Conservation (phyloP, 2,797 vertebrate genomes). For the Mallotus villosus region DNA sequence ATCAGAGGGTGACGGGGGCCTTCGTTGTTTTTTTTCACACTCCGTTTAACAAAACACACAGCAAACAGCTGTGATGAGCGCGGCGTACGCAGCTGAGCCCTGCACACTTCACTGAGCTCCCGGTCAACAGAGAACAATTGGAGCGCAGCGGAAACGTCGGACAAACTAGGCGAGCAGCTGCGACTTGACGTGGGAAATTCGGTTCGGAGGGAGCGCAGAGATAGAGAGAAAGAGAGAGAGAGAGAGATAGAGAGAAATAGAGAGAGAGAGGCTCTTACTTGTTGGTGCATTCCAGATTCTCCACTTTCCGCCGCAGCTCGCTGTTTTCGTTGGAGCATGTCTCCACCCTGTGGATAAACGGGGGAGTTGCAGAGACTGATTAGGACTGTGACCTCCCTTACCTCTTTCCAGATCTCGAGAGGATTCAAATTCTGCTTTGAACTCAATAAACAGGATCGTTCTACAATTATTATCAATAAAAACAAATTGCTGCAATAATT, state of each 20-base stretch:
- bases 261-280: slow-evolving; percentile 83
- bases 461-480: no score
- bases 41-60: neutral
- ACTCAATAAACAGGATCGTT: neutral
- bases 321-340: slow-evolving; percentile 94
- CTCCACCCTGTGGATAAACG: slow-evolving; percentile 84
- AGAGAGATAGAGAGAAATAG: no score
- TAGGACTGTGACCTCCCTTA: neutral
- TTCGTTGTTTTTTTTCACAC: neutral
- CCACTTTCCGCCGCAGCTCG: slow-evolving; percentile 93
- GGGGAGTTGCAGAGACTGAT: slow-evolving; percentile 44
- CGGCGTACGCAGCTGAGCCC: neutral
- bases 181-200: no score
- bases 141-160: neutral
- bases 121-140: neutral
- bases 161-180: no score
- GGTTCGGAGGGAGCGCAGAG: no score
- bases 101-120: neutral
- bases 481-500: neutral
- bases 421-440: neutral
- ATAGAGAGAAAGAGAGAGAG: no score
- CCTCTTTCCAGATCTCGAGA: neutral
- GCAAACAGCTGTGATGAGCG: neutral
- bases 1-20: no score
- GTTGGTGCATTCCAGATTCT: slow-evolving; percentile 93